phyloP scores from a whole-genome alignment of 1,140 invertebrate species.

The Stegodyphus mimosarum region DNA sequence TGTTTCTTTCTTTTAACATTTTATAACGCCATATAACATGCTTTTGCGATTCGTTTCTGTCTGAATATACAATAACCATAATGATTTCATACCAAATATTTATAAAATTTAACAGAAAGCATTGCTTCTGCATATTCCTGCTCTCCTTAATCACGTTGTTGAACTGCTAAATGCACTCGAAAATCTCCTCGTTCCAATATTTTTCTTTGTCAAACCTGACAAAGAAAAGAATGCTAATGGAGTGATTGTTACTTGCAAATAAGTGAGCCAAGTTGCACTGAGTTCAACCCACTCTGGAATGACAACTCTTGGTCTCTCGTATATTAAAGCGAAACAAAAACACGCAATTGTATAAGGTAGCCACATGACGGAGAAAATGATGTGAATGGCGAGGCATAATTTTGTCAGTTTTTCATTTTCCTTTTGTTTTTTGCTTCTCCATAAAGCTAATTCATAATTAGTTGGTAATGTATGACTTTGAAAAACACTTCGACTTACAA shows the following conservation, averaged over 20 bases:
- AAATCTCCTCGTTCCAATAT: slow-evolving; percentile 17
- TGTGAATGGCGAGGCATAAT: slow-evolving; percentile 38
- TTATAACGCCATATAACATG: no score
- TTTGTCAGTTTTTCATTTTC: slow-evolving; percentile 53
- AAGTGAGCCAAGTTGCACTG: slow-evolving; percentile 43
- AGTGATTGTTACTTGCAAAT: slow-evolving; percentile 46
- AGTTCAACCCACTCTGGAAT: slow-evolving; percentile 44
- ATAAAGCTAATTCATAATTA: slow-evolving; percentile 38
- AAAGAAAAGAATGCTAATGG: slow-evolving; percentile 34
- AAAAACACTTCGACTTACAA: slow-evolving; percentile 30
- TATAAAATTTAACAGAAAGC: no score
- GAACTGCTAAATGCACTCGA: slow-evolving; percentile 45
- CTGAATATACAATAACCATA: no score
- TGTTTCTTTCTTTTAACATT: no score
- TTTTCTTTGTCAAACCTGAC: slow-evolving; percentile 38
- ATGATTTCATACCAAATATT: no score
- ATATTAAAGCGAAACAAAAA: slow-evolving; percentile 9
- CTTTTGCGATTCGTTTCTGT: no score
- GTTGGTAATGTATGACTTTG: slow-evolving; percentile 31
- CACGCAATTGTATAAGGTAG: slow-evolving; percentile 22
- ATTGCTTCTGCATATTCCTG: no score
- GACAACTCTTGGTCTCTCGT: not conserved
- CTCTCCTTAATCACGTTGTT: slow-evolving; percentile 11
- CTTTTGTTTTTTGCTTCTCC: slow-evolving; percentile 46
- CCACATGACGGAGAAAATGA: slow-evolving; percentile 43